Conservation (phyloP, 2,113 vertebrate genomes). For the Tragelaphus strepsiceros region DNA sequence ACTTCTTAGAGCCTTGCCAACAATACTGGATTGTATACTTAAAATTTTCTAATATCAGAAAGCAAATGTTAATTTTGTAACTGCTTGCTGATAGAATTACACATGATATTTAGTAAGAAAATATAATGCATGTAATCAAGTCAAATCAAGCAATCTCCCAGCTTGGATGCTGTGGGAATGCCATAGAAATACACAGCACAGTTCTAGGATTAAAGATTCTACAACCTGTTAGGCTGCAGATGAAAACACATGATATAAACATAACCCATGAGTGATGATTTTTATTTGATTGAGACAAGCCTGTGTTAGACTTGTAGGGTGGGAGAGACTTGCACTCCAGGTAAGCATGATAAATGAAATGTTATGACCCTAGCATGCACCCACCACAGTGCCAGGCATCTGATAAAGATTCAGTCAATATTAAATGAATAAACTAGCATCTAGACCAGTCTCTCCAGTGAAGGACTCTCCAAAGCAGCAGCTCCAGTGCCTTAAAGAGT, state of each 20-base stretch:
- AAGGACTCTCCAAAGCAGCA: background rate
- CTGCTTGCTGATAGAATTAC: background rate
- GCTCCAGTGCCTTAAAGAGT: background rate
- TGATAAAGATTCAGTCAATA: background rate
- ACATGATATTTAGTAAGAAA: background rate
- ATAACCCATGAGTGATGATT: background rate
- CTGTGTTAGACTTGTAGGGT: background rate
- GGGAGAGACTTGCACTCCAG: background rate
- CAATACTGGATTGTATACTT: background rate
- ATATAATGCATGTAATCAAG: background rate
- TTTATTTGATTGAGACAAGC: background rate
- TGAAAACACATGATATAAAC: background rate
- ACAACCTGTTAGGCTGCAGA: background rate
- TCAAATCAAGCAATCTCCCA: background rate
- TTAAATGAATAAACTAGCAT: background rate
- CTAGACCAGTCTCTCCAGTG: background rate
- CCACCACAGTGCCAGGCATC: background rate
- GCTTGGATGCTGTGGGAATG: background rate
- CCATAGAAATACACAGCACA: background rate
- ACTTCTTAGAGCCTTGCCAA: background rate
- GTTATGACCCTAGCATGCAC: background rate
- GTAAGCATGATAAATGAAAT: rapidly evolving
- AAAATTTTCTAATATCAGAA: constrained; percentile 32
- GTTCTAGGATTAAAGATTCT: background rate
- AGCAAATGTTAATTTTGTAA: background rate